Evolutionary conservation across 2,797 vertebrate genomes (phyloP), one percentile per base, ranked within the genome.

Genomic region (Coreius guichenoti): DNA sequence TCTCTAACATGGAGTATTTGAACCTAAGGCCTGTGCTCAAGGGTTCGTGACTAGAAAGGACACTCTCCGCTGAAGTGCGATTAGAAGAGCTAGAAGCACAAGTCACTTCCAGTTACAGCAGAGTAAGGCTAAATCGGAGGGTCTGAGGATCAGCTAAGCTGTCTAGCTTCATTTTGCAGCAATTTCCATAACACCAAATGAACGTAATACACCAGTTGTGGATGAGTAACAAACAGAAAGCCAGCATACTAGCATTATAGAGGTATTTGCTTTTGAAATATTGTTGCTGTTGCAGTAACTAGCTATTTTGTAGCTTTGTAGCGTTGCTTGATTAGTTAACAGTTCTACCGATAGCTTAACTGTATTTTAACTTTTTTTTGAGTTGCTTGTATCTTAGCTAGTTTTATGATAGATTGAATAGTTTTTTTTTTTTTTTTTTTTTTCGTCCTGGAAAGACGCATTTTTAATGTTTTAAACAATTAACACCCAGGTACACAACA

Each of bases 1-100:
- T 65, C 81, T 72, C 47, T 68, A 31, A 67, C 31, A 67, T 83
- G 45, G 61, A 54, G 45, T 51, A 49, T n/a, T 67, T 51, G 72
- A 83, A 76, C 72, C 43, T 54, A 23, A 76, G 72, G 81, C 29
- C 45, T 76, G 58, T 75, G 45, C 72, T 67, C 23, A 83, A 76
- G 49, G 31, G 58, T 26, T 43, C 1, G 43, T 80, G 69, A 36
- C 65, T 45, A 63, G 67, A 72, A n/a, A 11, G 68, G 76, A 78
- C 83, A 69, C 83, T 63, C 33, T 69, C 33, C 0, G 51, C 83
- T 63, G 54, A 58, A 47, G 77, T 21, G 31, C 13, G 65, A 78
- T 85, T 61, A 73, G n/a, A 70, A 21, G 8, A 84, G 74, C 56
- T 65, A 63, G 19, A 49, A 74, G 70, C 56, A 65, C 21, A 61